Evolutionary conservation across 2,888 invertebrate genomes (phyloP).

Genomic region (Odiellus spinosus): DNA sequence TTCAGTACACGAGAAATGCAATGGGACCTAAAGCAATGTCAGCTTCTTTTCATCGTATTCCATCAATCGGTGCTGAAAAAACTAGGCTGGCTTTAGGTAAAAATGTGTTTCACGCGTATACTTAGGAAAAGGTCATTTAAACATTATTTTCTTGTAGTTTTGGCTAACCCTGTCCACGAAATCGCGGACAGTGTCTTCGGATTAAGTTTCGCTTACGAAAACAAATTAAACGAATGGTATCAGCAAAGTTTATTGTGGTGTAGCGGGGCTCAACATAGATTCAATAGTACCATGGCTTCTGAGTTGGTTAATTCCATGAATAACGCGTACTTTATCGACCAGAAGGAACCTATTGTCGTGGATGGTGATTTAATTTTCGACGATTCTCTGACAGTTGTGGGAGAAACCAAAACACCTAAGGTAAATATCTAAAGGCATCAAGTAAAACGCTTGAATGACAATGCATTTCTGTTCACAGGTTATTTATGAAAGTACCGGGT

Average conservation of each 20-base stretch:
- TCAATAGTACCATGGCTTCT: background rate
- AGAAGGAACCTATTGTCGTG: constrained; percentile 10
- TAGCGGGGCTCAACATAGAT: background rate
- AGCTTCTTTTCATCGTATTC: constrained; percentile 5
- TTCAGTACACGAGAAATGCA: constrained; percentile 11
- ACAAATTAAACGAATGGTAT: background rate
- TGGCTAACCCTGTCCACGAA: background rate
- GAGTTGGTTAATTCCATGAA: background rate
- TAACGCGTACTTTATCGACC: constrained; percentile 11
- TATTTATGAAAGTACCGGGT: constrained; percentile 5
- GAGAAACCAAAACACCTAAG: constrained; percentile 5
- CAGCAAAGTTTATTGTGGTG: background rate
- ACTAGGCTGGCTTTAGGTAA: constrained; percentile 8
- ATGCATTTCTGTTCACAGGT: no score
- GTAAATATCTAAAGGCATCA: constrained; percentile 4
- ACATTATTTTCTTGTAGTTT: no score
- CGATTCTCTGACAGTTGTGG: constrained; percentile 4
- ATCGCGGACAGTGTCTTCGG: background rate
- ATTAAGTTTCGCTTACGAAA: background rate
- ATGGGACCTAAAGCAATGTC: constrained; percentile 11
- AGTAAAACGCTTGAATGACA: no score
- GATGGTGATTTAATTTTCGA: constrained; percentile 11
- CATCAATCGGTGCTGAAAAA: background rate
- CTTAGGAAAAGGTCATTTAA: no score
- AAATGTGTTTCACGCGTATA: no score